phyloP scores from a whole-genome alignment of 2,113 vertebrate species.

The Vanacampus margaritifer region DNA sequence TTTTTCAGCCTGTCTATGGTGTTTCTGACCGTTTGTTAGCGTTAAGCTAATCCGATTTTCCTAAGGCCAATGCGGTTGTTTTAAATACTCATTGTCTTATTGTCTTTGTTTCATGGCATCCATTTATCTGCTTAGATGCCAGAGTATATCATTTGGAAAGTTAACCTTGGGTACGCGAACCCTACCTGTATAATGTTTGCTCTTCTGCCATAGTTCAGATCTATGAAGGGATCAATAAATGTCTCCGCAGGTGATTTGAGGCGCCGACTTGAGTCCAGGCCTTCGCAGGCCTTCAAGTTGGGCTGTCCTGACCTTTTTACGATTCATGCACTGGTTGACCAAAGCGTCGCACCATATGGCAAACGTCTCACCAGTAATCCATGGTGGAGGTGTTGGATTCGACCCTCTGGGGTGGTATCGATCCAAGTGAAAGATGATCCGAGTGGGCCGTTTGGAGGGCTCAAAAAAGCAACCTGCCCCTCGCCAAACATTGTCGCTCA shows the following conservation, averaged over 20 bases:
- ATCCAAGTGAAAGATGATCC: conserved; percentile 60
- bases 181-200: conserved; percentile 63
- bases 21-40: no score
- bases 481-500: conserved; percentile 20
- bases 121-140: no score
- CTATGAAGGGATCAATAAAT: conserved; percentile 74
- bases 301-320: conserved; percentile 37
- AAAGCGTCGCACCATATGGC: conserved; percentile 44
- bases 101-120: no score
- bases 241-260: conserved; percentile 67
- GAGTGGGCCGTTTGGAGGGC: conserved; percentile 53
- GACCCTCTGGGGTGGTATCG: conserved; percentile 61
- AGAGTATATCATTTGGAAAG: background rate
- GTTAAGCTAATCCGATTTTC: no score
- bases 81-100: no score
- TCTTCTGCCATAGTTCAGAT: conserved; percentile 71
- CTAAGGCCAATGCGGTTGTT: no score
- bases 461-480: conserved; percentile 33
- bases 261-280: conserved; percentile 30
- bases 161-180: conserved; percentile 28
- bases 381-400: conserved; percentile 51
- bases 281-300: background rate
- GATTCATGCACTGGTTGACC: conserved; percentile 40
- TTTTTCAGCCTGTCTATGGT: no score
- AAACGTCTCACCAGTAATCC: conserved; percentile 55